Conservation (phyloP, 2,888 invertebrate species). For the Leucophenga maculata region DNA sequence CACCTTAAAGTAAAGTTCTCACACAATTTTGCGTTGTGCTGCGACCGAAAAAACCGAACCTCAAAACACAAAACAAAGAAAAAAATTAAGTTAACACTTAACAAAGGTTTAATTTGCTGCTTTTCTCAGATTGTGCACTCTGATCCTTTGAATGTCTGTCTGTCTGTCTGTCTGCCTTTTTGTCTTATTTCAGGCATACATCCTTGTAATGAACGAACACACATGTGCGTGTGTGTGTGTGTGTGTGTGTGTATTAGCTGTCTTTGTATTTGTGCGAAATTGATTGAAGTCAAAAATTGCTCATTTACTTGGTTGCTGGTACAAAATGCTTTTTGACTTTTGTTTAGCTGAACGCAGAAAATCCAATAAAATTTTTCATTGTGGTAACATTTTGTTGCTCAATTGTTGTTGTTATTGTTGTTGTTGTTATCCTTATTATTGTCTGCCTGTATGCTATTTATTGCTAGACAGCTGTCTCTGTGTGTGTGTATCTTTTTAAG, state of each 20-base stretch:
- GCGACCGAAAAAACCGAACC: background rate
- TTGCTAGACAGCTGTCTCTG: constrained; percentile 4
- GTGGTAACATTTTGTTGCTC: constrained; percentile 9
- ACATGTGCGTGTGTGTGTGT: constrained; percentile 2
- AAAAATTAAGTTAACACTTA: constrained; percentile 12
- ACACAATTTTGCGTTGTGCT: too few species aligned
- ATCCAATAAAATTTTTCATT: constrained; percentile 26
- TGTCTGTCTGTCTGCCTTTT: background rate
- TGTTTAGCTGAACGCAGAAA: constrained; percentile 20
- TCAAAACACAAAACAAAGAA: too few species aligned
- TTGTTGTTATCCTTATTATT: background rate
- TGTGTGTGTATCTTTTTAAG: background rate
- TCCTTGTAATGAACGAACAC: background rate
- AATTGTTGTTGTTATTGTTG: background rate
- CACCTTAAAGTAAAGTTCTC: too few species aligned
- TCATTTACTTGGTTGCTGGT: background rate
- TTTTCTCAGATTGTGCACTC: background rate
- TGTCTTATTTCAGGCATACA: background rate
- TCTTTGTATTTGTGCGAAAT: constrained; percentile 2
- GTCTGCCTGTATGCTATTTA: constrained; percentile 4
- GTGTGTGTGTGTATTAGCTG: background rate
- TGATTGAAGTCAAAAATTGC: constrained; percentile 18
- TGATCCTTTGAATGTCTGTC: background rate
- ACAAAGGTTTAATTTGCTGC: background rate
- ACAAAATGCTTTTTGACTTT: constrained; percentile 12